Percentiles rank a stretch among this genome's conserved stretches.
Conservation (phyloP, 1,140 invertebrate genomes). For the Chironomus tepperi region DNA sequence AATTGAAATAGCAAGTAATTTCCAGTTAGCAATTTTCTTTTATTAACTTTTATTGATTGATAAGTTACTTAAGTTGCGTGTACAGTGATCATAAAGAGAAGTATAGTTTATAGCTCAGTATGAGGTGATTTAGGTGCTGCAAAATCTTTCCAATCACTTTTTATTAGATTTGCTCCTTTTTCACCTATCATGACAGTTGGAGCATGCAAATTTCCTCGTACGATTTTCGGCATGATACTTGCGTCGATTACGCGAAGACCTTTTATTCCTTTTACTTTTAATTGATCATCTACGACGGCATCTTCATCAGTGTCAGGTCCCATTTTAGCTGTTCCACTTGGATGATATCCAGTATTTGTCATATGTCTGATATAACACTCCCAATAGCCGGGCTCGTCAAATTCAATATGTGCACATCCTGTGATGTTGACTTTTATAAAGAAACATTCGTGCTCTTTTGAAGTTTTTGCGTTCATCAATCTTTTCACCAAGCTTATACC, state of each 20-base stretch:
- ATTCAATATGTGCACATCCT: constrained; percentile 34
- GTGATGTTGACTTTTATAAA: constrained; percentile 34
- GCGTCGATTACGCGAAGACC: constrained; percentile 62
- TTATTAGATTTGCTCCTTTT: constrained; percentile 47
- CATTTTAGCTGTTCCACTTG: constrained; percentile 53
- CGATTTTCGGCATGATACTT: constrained; percentile 25
- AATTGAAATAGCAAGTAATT: not conserved
- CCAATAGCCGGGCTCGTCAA: constrained; percentile 35
- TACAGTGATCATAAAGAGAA: not conserved
- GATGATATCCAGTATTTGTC: constrained; percentile 42
- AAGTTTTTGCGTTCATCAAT: constrained; percentile 26
- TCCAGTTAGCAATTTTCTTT: not conserved
- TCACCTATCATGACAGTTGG: constrained; percentile 45
- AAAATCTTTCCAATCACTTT: constrained; percentile 33
- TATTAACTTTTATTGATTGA: not conserved
- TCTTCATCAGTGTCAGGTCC: constrained; percentile 42
- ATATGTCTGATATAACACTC: constrained; percentile 43
- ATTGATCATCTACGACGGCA: constrained; percentile 48
- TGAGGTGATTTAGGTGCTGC: not conserved
- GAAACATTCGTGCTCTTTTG: constrained; percentile 29
- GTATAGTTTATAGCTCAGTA: not conserved
- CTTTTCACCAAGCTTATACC: constrained; percentile 26
- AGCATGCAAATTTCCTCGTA: constrained; percentile 25
- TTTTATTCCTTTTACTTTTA: constrained; percentile 46
- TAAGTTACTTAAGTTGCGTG: not conserved